Conservation (phyloP, 2,888 invertebrate genomes). For the Crossocerus cetratus region DNA sequence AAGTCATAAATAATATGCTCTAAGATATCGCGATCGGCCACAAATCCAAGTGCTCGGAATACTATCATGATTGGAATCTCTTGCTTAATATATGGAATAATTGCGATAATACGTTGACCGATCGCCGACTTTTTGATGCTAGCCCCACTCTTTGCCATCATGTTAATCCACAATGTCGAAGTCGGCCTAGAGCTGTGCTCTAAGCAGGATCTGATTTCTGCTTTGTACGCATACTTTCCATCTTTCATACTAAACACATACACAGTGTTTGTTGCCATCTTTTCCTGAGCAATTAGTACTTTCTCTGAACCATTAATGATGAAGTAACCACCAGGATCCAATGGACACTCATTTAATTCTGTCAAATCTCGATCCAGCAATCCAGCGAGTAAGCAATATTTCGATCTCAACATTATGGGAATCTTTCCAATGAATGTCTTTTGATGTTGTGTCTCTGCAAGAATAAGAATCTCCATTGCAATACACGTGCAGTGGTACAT, state of each 20-base stretch:
- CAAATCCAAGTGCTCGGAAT: constrained; percentile 99
- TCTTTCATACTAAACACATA: constrained; percentile 99
- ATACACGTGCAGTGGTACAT: not conserved
- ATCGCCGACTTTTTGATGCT: constrained; percentile 99
- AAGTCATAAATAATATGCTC: constrained; percentile 99
- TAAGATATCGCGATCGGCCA: constrained; percentile 98
- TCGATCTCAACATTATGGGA: constrained; percentile 99
- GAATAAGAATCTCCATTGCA: not conserved
- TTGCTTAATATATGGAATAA: constrained; percentile 98
- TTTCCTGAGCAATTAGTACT: constrained; percentile 98
- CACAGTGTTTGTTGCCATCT: constrained; percentile 99
- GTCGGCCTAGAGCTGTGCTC: constrained; percentile 97
- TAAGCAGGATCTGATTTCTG: constrained; percentile 96
- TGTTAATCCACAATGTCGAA: constrained; percentile 99
- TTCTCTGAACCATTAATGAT: constrained; percentile 99
- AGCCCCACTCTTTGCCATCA: constrained; percentile 98
- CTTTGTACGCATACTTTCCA: constrained; percentile 98
- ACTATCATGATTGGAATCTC: constrained; percentile 99
- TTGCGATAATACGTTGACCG: constrained; percentile 98
- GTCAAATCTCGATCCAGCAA: constrained; percentile 99
- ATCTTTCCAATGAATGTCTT: constrained; percentile 90
- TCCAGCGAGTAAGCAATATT: constrained; percentile 96
- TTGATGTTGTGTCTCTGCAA: constrained; percentile 80
- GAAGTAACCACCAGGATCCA: constrained; percentile 99
- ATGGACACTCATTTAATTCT: constrained; percentile 98